Conservation (phyloP, 1,140 invertebrate genomes). For the Cyphomyrmex costatus region DNA sequence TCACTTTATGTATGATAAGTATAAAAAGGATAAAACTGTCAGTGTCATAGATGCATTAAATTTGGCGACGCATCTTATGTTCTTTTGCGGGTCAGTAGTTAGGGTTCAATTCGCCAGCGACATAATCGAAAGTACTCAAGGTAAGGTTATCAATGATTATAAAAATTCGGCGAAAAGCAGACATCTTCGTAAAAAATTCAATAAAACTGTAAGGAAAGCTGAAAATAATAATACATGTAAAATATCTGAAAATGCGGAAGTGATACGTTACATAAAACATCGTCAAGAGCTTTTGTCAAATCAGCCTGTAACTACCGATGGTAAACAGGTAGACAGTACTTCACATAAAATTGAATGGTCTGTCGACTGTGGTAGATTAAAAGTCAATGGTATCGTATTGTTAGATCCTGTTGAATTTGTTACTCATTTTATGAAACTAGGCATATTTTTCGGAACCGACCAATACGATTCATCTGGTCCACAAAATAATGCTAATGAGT, state of each 20-base stretch:
- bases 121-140: slow-evolving; percentile 70
- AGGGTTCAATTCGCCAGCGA: slow-evolving; percentile 69
- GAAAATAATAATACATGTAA: slow-evolving; percentile 42
- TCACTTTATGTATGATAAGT: slow-evolving; percentile 63
- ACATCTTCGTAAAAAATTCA: slow-evolving; percentile 73
- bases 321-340: not conserved
- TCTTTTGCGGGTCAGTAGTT: slow-evolving; percentile 69
- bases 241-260: slow-evolving; percentile 70
- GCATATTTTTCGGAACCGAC: not conserved
- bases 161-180: slow-evolving; percentile 65
- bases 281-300: slow-evolving; percentile 62
- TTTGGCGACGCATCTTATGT: slow-evolving; percentile 69
- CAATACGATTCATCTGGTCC: not conserved
- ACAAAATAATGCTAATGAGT: not conserved
- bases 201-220: slow-evolving; percentile 66
- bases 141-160: slow-evolving; percentile 74
- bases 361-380: slow-evolving; percentile 61
- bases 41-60: slow-evolving; percentile 30
- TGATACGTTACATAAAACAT: slow-evolving; percentile 72
- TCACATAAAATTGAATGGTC: not conserved
- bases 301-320: not conserved
- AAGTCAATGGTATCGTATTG: slow-evolving; percentile 47
- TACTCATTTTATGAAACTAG: not conserved
- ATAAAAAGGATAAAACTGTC: slow-evolving; percentile 34
- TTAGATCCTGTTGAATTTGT: slow-evolving; percentile 66